These are phyloP conservation scores for Mesitornis unicolor DNA, from an alignment of 2,113 vertebrate genomes.

Conservation along the genomic window DNA sequence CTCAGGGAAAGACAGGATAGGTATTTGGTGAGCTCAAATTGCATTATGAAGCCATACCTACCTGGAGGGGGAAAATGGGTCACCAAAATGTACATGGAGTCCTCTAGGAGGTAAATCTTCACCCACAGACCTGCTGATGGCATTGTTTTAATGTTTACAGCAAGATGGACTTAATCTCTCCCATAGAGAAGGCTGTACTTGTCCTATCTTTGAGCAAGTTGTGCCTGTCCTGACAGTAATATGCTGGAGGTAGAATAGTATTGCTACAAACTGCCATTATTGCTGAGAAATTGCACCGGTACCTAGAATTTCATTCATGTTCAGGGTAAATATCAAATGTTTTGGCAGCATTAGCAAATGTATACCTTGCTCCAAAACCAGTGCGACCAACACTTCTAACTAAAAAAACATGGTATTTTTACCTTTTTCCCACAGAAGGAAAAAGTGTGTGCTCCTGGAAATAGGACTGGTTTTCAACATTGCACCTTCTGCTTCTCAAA, in stretches of 20 bases:
- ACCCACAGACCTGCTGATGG: not conserved
- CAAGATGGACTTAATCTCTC: not conserved
- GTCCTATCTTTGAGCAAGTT: not conserved
- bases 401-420: not conserved
- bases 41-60: not conserved
- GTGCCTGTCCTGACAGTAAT: not conserved
- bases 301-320: not conserved
- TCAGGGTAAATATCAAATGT: not conserved
- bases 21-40: not conserved
- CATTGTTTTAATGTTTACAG: not conserved
- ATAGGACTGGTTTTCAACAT: not conserved
- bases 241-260: not conserved
- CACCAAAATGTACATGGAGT: not conserved
- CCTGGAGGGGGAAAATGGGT: not conserved
- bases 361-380: not conserved
- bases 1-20: not conserved
- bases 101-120: not conserved
- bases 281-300: not conserved
- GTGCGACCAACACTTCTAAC: not conserved
- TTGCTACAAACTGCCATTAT: not conserved
- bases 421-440: not conserved
- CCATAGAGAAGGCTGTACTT: not conserved
- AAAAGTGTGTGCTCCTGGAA: not conserved
- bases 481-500: not conserved
- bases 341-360: not conserved